Base-by-base conservation (phyloP, 2,113 vertebrate species). In the Proteles cristata region DNA sequence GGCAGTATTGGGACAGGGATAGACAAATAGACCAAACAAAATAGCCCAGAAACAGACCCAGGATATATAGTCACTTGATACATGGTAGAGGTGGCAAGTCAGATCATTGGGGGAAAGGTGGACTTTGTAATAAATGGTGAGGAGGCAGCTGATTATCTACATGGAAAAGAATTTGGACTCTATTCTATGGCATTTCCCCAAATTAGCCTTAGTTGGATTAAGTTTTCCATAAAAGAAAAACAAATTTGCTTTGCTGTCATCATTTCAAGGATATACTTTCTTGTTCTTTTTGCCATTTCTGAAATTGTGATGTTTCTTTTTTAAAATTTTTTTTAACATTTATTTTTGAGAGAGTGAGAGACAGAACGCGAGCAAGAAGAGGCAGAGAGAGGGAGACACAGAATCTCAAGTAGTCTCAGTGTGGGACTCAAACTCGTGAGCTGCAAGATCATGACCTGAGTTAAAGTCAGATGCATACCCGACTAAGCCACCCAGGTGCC, bases 251-350 rank as follows among this genome's bases (percentile, higher is more conserved):
- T 53, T 73, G 23, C 35, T 65, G 16, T 73, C 73, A 87, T 96
- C 74, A 11, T 43, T 66, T 81, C 58, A 74, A 94, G 53, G 26
- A 58, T 26, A 74, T 23, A 15, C 25, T 81, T 55, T 61, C 5
- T 21, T 80, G 85, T 86, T 35, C 81, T 55, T 65, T 87, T 96
- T 81, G 63, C 43, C 68, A 26, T 81, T 74, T 87, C 82, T 91
- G 74, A 91, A 82, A 76, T 66, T 35, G 25, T 87, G 88, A 68
- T 73, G 8, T 90, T 81, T 81, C 66, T 91, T 82, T 58, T 58
- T 58, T 39, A 39, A 39, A 39, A 39, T 58, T 58, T 58, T 21
- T 58, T 58, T 23, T 21, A 58, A 58, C 7, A 8, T 58, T 58
- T 58, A 58, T 58, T 58, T 58, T 58, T 58, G 58, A 23, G 58